phyloP scores from a whole-genome alignment of 2,797 vertebrate genomes.

The Centroberyx gerrardi region DNA sequence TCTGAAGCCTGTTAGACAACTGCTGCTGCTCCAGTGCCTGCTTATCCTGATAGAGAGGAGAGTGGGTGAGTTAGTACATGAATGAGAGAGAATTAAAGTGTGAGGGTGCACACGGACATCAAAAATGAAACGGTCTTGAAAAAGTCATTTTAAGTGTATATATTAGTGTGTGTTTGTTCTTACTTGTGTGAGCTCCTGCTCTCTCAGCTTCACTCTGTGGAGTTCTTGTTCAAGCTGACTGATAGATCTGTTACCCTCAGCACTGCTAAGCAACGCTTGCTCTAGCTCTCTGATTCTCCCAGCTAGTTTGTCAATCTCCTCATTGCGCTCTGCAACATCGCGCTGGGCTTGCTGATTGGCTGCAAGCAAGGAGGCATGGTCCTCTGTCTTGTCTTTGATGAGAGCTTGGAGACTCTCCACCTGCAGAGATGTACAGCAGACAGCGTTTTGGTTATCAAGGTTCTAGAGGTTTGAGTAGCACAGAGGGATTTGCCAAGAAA shows the following conservation, averaged over 20 bases:
- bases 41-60: constrained; percentile 86
- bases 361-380: constrained; percentile 85
- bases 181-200: constrained; percentile 90
- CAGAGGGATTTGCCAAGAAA: constrained; percentile 7
- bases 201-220: constrained; percentile 84
- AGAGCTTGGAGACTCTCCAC: constrained; percentile 91
- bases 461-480: background rate
- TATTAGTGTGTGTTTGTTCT: background rate
- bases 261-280: constrained; percentile 80
- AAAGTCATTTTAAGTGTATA: background rate
- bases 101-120: background rate
- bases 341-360: constrained; percentile 89
- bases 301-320: constrained; percentile 91
- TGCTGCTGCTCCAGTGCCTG: constrained; percentile 92
- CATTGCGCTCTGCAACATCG: constrained; percentile 87
- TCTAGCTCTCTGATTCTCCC: constrained; percentile 88
- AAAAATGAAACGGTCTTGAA: background rate
- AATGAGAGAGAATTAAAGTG: background rate
- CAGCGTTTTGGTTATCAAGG: background rate
- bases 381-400: constrained; percentile 90
- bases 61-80: background rate
- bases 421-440: constrained; percentile 73
- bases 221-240: constrained; percentile 89
- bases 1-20: constrained; percentile 89
- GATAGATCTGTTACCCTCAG: constrained; percentile 75